Conservation (phyloP, 2,113 vertebrate species). For the Crypturellus undulatus region DNA sequence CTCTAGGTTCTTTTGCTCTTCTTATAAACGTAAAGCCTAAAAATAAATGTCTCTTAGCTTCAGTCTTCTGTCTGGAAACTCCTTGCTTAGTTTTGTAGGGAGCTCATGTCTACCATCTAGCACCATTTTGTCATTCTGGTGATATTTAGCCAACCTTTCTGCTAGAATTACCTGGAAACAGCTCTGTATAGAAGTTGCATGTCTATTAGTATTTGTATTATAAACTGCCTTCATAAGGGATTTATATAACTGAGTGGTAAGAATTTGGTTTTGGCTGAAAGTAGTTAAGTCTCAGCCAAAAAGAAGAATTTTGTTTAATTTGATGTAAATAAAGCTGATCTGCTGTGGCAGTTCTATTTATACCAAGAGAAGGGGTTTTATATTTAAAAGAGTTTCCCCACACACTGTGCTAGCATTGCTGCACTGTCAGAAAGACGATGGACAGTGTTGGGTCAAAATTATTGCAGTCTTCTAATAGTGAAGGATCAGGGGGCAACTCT, state of each 20-base stretch:
- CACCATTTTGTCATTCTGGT: not conserved
- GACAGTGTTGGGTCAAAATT: not conserved
- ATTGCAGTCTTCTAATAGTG: not conserved
- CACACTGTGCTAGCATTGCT: not conserved
- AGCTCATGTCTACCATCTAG: not conserved
- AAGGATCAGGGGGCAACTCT: not conserved
- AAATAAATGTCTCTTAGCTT: constrained; percentile 47
- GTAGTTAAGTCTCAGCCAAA: constrained; percentile 32
- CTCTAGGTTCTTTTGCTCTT: constrained; percentile 3
- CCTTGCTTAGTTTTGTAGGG: not conserved
- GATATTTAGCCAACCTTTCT: not conserved
- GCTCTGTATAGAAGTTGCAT: not conserved
- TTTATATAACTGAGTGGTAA: constrained; percentile 46
- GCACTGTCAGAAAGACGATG: not conserved
- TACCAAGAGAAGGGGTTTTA: not conserved
- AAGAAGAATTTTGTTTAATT: constrained; percentile 52
- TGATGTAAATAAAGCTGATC: not conserved
- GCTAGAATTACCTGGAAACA: not conserved
- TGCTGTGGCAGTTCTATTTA: constrained; percentile 41
- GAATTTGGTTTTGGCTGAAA: constrained; percentile 55
- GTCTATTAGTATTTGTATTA: not conserved
- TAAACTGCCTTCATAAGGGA: not conserved
- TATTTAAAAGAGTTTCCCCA: constrained; percentile 15
- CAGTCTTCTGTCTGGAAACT: not conserved
- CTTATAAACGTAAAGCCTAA: constrained; percentile 52